Conservation (phyloP, 2,888 invertebrate species). For the Idaea dimidiata region DNA sequence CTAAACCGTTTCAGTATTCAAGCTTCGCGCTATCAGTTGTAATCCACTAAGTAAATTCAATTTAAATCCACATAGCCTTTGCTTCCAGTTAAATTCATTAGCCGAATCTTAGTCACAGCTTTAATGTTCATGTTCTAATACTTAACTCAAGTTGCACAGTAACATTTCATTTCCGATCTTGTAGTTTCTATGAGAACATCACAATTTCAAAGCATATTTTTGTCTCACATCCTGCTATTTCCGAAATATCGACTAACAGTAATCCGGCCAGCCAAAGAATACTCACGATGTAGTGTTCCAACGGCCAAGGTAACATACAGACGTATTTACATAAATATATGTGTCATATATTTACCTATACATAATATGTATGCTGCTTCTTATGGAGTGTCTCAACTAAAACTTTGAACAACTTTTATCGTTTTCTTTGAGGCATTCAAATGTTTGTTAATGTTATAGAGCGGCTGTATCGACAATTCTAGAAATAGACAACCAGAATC, state of each 20-base stretch:
- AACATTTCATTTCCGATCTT: slow-evolving; percentile 23
- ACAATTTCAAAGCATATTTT: slow-evolving; percentile 26
- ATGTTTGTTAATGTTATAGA: slow-evolving; percentile 14
- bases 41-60: background rate
- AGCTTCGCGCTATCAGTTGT: background rate
- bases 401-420: slow-evolving; percentile 6
- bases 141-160: background rate
- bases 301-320: slow-evolving; percentile 65
- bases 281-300: slow-evolving; percentile 72
- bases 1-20: background rate
- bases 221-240: slow-evolving; percentile 33
- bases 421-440: slow-evolving; percentile 25
- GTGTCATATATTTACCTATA: slow-evolving; percentile 24
- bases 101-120: background rate
- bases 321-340: slow-evolving; percentile 15
- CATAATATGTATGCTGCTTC: slow-evolving; percentile 20
- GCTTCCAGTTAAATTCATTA: background rate
- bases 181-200: slow-evolving; percentile 37
- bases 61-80: background rate
- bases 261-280: slow-evolving; percentile 60
- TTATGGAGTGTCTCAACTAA: slow-evolving; percentile 27
- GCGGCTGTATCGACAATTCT: slow-evolving; percentile 4
- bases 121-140: background rate
- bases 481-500: slow-evolving; percentile 11
- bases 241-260: slow-evolving; percentile 30